Percentiles rank a stretch among this genome's conserved stretches.
Conservation (phyloP, 1,140 invertebrate species). For the Drosophila tani region DNA sequence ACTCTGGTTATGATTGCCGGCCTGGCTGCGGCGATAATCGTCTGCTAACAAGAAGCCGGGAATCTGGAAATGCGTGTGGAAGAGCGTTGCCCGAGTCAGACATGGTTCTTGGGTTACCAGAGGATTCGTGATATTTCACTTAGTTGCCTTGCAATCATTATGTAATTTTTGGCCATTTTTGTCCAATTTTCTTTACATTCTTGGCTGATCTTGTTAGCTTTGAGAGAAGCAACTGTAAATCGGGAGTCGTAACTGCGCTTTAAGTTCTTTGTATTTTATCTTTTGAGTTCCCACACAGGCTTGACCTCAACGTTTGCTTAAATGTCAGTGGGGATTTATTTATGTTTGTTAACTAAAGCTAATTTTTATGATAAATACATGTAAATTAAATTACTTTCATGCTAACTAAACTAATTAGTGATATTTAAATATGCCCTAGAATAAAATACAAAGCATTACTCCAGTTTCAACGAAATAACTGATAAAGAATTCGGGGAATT, state of each 20-base stretch:
- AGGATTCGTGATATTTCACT: constrained; percentile 26
- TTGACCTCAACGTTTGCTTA: not conserved
- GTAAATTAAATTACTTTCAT: not conserved
- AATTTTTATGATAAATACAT: not conserved
- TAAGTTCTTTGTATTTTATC: not conserved
- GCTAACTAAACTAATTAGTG: not conserved
- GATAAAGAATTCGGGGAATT: not conserved
- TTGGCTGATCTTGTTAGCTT: constrained; percentile 2
- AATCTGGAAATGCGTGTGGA: constrained; percentile 34
- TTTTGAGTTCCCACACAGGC: not conserved
- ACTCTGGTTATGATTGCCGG: constrained; percentile 34
- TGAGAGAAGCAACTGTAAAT: not conserved
- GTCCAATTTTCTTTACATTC: constrained; percentile 10
- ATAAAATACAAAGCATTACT: not conserved
- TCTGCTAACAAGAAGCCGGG: constrained; percentile 42
- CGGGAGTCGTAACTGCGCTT: not conserved
- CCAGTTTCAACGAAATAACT: not conserved
- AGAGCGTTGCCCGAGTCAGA: constrained; percentile 7
- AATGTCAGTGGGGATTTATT: not conserved
- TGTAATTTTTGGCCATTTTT: constrained; percentile 25
- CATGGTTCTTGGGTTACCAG: not conserved
- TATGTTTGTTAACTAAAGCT: not conserved
- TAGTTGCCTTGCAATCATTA: constrained; percentile 9
- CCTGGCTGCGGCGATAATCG: constrained; percentile 50
- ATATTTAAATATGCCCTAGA: no score